These are phyloP conservation scores for Marronus borbonicus DNA, from an alignment of 2,888 invertebrate species.

Conservation along the genomic window DNA sequence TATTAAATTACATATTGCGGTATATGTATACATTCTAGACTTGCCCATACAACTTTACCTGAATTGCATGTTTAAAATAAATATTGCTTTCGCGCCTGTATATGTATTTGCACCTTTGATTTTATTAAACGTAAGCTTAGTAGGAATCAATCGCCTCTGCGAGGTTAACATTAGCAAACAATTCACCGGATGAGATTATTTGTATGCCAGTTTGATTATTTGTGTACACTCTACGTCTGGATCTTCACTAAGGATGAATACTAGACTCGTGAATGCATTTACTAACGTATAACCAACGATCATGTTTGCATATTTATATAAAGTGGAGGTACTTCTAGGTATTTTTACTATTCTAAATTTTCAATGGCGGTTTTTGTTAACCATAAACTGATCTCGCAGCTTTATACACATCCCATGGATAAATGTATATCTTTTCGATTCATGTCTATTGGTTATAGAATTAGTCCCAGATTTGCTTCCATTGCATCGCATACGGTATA, in stretches of 20 bases:
- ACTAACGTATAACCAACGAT: conserved; percentile 17
- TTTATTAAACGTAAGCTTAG: not conserved
- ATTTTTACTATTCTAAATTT: not conserved
- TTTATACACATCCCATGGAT: not conserved
- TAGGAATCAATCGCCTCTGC: not conserved
- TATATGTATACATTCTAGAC: not conserved
- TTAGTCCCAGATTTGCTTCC: not conserved
- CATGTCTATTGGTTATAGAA: not conserved
- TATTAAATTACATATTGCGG: not conserved
- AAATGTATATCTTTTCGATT: not conserved
- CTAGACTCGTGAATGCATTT: not conserved
- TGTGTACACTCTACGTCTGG: conserved; percentile 25
- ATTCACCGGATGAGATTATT: conserved; percentile 30
- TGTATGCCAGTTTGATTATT: conserved; percentile 21
- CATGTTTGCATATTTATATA: conserved; percentile 19
- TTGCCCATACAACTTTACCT: not conserved
- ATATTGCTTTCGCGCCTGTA: conserved; percentile 1
- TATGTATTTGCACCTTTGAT: not conserved
- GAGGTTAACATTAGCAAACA: conserved; percentile 6
- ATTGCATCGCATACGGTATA: conserved; percentile 3
- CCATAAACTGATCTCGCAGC: not conserved
- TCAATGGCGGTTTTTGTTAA: not conserved
- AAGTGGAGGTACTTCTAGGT: not conserved
- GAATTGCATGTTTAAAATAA: conserved; percentile 2
- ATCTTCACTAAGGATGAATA: not conserved